Conservation (phyloP, 2,797 vertebrate species). For the Chelidonichthys spinosus region DNA sequence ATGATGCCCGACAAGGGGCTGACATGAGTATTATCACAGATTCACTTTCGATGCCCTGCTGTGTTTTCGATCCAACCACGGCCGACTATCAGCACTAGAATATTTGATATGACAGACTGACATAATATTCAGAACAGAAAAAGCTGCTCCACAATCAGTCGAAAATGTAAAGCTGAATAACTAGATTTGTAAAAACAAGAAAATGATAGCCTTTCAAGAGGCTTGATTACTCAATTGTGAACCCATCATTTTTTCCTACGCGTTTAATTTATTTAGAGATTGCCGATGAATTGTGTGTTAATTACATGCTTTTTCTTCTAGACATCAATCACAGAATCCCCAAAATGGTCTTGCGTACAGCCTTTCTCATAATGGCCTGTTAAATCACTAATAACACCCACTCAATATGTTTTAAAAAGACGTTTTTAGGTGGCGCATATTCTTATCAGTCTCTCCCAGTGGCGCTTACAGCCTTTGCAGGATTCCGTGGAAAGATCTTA, state of each 20-base stretch:
- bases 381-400: slow-evolving; percentile 26
- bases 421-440: too few relatives aligned
- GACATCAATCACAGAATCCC: slow-evolving; percentile 64
- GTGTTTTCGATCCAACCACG: slow-evolving; percentile 8
- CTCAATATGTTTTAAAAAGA: not conserved
- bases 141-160: slow-evolving; percentile 30
- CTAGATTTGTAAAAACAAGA: slow-evolving; percentile 60
- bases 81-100: slow-evolving; percentile 13
- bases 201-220: slow-evolving; percentile 64
- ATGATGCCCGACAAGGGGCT: too few relatives aligned
- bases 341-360: slow-evolving; percentile 28
- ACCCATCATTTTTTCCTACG: slow-evolving; percentile 16
- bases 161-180: slow-evolving; percentile 35
- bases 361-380: slow-evolving; percentile 35
- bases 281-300: slow-evolving; percentile 47
- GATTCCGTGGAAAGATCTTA: too few relatives aligned
- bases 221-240: slow-evolving; percentile 66
- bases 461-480: too few relatives aligned
- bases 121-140: slow-evolving; percentile 31
- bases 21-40: not conserved
- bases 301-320: slow-evolving; percentile 56
- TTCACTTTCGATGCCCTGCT: not conserved
- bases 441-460: too few relatives aligned
- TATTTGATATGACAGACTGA: slow-evolving; percentile 31
- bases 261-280: slow-evolving; percentile 60